A percentile compares a stretch with the other conserved stretches of the same genome.
Conservation (phyloP, 64 coral and sea anemone species). For the Porites lutea region DNA sequence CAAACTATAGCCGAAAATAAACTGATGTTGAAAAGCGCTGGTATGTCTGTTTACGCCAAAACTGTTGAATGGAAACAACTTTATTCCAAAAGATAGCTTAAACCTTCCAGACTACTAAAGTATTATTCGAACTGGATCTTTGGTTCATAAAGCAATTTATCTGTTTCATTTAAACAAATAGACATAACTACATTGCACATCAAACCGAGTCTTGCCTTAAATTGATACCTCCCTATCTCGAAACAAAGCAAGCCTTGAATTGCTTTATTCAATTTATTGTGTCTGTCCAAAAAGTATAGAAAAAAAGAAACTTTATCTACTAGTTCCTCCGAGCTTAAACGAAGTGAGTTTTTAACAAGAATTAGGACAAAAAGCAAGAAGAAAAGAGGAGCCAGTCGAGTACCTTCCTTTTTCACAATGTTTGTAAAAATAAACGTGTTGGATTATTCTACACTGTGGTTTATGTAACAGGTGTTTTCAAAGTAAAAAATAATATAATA, state of each 20-base stretch:
- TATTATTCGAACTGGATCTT: too few species aligned
- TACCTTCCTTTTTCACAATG: background rate
- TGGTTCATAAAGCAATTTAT: too few species aligned
- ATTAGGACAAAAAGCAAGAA: background rate
- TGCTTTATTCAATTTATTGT: too few species aligned
- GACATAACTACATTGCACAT: too few species aligned
- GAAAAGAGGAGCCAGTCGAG: background rate
- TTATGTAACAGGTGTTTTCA: slow-evolving; percentile 38
- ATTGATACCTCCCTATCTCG: too few species aligned
- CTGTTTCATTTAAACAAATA: too few species aligned
- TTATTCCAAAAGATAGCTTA: background rate
- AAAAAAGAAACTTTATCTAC: too few species aligned
- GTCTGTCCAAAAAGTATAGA: too few species aligned
- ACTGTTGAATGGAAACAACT: background rate
- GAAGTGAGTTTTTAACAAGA: background rate
- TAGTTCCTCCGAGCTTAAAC: background rate
- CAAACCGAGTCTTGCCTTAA: too few species aligned
- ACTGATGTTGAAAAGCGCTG: background rate
- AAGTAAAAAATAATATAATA: slow-evolving; percentile 22
- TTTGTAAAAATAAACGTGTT: background rate
- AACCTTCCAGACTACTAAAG: too few species aligned
- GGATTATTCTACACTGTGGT: slow-evolving; percentile 26
- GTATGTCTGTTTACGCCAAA: background rate
- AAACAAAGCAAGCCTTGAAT: too few species aligned
- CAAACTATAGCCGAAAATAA: slow-evolving; percentile 3